Percentiles rank a stretch among this genome's conserved stretches.
Conservation (phyloP, 2,113 vertebrate genomes). For the Tinamus guttatus region DNA sequence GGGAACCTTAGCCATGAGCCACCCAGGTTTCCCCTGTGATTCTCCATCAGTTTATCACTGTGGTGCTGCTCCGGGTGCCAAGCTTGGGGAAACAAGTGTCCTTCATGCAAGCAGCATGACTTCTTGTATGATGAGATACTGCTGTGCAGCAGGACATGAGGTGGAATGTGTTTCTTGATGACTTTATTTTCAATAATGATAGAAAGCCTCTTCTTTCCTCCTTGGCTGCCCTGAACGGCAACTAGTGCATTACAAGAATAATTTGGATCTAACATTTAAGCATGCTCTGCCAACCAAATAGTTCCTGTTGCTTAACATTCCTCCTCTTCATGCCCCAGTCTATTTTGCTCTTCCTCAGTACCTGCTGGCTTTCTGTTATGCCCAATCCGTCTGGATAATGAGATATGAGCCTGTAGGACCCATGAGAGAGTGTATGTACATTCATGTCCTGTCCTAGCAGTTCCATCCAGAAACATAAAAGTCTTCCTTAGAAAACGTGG, state of each 20-base stretch:
- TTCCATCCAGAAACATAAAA: fast-evolving
- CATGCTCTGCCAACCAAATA: neutral
- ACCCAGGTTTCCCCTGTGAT: neutral
- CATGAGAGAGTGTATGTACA: neutral
- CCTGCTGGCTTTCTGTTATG: neutral
- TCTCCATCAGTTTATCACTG: neutral
- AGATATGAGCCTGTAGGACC: neutral
- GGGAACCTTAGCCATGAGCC: neutral
- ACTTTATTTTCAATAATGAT: neutral
- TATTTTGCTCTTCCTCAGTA: neutral
- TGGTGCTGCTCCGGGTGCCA: neutral
- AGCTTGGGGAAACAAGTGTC: neutral
- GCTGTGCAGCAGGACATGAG: neutral
- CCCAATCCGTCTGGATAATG: neutral
- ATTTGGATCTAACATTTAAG: neutral
- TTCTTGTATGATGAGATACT: neutral
- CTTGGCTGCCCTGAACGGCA: neutral
- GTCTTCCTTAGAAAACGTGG: neutral
- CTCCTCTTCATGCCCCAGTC: neutral
- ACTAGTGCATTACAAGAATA: neutral
- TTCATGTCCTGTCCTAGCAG: neutral
- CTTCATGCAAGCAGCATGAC: fast-evolving
- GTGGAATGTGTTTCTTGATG: neutral
- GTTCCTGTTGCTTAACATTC: neutral
- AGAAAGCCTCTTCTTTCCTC: neutral